These are phyloP conservation scores for Heliconius nattereri DNA, from an alignment of 1,140 invertebrate species.

Conservation along the genomic window DNA sequence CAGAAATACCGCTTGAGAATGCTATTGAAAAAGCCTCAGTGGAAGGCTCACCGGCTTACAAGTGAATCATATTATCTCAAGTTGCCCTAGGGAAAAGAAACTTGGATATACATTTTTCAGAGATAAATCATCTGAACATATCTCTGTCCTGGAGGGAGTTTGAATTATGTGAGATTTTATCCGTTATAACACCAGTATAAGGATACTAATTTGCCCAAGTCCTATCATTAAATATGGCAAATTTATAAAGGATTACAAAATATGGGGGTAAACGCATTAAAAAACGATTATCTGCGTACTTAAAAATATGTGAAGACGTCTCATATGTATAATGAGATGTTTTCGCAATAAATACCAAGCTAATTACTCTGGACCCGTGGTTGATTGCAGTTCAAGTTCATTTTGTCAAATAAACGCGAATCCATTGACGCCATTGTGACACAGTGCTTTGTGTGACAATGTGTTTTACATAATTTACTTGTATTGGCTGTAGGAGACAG, in stretches of 20 bases:
- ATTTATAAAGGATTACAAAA: background rate
- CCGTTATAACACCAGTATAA: too few relatives aligned
- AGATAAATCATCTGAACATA: too few relatives aligned
- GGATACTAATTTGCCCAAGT: too few relatives aligned
- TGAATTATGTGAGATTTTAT: too few relatives aligned
- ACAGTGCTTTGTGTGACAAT: background rate
- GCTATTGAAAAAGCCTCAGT: too few relatives aligned
- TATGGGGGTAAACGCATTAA: background rate
- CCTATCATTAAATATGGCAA: background rate
- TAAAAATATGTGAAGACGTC: background rate
- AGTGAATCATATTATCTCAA: too few relatives aligned
- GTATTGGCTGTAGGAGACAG: background rate
- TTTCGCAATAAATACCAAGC: conserved; percentile 5
- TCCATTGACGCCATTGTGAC: background rate
- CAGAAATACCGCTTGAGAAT: too few relatives aligned
- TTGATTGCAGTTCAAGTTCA: background rate
- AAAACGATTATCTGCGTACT: conserved; percentile 5
- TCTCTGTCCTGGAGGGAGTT: too few relatives aligned
- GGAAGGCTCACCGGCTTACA: too few relatives aligned
- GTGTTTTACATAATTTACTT: background rate
- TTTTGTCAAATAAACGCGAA: conserved; percentile 4
- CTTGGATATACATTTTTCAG: too few relatives aligned
- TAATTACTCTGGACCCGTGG: background rate
- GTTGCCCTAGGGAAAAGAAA: too few relatives aligned
- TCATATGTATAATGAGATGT: background rate